A percentile compares a stretch with the other conserved stretches of the same genome.
These are phyloP conservation scores for Hybognathus amarus DNA, from an alignment of 2,797 vertebrate genomes.

Conservation along the genomic window DNA sequence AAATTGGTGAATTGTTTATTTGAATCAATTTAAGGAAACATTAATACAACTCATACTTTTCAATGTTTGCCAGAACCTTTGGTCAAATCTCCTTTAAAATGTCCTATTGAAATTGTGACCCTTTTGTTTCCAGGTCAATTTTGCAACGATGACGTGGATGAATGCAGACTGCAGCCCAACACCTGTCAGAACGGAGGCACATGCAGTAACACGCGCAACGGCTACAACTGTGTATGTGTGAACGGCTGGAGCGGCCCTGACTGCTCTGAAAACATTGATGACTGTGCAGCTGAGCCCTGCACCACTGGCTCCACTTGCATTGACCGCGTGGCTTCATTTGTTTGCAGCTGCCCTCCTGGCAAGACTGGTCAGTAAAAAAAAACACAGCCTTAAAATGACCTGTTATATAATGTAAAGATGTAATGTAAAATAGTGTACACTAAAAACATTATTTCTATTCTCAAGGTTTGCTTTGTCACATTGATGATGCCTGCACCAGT, in stretches of 20 bases:
- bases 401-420: no score
- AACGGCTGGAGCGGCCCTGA: constrained; percentile 84
- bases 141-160: constrained; percentile 84
- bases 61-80: background rate
- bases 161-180: constrained; percentile 84
- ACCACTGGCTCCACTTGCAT: constrained; percentile 78
- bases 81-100: background rate
- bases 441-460: constrained; percentile 15
- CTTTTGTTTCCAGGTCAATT: constrained; percentile 74
- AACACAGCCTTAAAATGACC: background rate
- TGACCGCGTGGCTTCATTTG: constrained; percentile 82
- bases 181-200: constrained; percentile 85
- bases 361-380: constrained; percentile 76
- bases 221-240: constrained; percentile 82
- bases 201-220: constrained; percentile 78
- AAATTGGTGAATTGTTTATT: background rate
- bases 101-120: background rate
- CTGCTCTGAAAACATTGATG: constrained; percentile 84
- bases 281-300: constrained; percentile 78
- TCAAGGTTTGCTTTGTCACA: constrained; percentile 81
- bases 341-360: constrained; percentile 79
- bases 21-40: background rate
- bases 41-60: background rate
- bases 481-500: constrained; percentile 82
- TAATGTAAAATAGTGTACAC: background rate